A percentile compares a stretch with the other conserved stretches of the same genome.
Conservation (phyloP, 2,113 vertebrate genomes). For the Columba janthina region DNA sequence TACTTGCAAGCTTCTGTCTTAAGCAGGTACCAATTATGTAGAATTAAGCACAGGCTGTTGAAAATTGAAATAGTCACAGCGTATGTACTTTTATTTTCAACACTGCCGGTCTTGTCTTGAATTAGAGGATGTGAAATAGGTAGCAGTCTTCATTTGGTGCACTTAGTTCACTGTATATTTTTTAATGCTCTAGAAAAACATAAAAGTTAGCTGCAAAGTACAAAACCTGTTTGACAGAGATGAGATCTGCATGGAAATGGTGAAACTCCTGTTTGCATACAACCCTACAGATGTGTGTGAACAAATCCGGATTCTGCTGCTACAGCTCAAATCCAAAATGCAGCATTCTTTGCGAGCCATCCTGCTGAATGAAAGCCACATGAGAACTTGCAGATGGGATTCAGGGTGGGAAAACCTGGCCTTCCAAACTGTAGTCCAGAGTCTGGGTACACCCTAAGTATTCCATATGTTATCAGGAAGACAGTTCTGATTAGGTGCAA, state of each 20-base stretch:
- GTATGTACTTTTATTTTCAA: slow-evolving; percentile 56
- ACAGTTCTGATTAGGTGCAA: background rate
- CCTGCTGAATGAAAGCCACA: background rate
- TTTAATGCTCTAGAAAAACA: background rate
- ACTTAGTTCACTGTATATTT: background rate
- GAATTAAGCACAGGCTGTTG: slow-evolving; percentile 64
- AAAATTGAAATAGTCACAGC: slow-evolving; percentile 69
- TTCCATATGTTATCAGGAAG: background rate
- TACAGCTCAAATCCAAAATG: background rate
- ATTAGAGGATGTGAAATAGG: slow-evolving; percentile 43
- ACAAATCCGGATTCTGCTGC: background rate
- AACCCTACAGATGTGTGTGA: fast-evolving
- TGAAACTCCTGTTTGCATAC: background rate
- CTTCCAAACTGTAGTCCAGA: background rate
- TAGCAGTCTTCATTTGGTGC: background rate
- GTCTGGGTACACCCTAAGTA: background rate
- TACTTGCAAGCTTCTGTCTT: slow-evolving; percentile 57
- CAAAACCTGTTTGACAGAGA: background rate
- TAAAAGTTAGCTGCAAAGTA: background rate
- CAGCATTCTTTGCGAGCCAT: background rate
- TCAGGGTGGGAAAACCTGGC: background rate
- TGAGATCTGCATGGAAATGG: background rate
- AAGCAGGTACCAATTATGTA: slow-evolving; percentile 68
- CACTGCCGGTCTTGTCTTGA: background rate
- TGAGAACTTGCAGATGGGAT: background rate